Evolutionary conservation across 2,888 invertebrate genomes (phyloP).

Genomic region (Allacma fusca): DNA sequence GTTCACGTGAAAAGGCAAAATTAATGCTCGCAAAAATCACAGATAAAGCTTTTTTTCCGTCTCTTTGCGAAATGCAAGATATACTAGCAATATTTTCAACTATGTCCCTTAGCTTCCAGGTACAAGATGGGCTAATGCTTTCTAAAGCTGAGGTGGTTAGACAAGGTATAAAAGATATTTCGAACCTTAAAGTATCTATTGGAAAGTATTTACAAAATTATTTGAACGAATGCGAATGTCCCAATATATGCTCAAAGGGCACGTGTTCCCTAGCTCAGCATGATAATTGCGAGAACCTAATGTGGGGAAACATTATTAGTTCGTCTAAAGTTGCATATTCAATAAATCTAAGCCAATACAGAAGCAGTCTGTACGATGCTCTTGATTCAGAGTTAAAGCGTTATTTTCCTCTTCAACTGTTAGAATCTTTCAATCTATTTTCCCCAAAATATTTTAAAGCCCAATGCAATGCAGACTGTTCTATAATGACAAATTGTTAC

Average conservation of each 20-base stretch:
- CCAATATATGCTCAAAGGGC: background rate
- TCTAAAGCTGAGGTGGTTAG: too few species aligned
- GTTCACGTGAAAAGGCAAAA: background rate
- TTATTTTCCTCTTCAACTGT: background rate
- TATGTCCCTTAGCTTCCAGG: too few species aligned
- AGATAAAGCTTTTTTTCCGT: background rate
- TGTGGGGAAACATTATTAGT: background rate
- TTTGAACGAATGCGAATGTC: background rate
- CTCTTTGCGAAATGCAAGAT: background rate
- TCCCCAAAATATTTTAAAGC: background rate
- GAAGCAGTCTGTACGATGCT: background rate
- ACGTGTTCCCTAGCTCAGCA: background rate
- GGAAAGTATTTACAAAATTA: background rate
- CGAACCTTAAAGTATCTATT: background rate
- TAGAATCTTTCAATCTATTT: background rate
- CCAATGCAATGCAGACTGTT: background rate
- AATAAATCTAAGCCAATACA: background rate
- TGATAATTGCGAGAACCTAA: background rate
- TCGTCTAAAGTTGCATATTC: background rate
- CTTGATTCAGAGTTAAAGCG: background rate
- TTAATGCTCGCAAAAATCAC: background rate
- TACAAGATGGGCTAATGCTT: too few species aligned
- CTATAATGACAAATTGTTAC: background rate
- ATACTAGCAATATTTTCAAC: background rate
- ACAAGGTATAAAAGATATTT: too few species aligned